Base-by-base conservation (phyloP, 2,113 vertebrate genomes). In the Antechinus flavipes region DNA sequence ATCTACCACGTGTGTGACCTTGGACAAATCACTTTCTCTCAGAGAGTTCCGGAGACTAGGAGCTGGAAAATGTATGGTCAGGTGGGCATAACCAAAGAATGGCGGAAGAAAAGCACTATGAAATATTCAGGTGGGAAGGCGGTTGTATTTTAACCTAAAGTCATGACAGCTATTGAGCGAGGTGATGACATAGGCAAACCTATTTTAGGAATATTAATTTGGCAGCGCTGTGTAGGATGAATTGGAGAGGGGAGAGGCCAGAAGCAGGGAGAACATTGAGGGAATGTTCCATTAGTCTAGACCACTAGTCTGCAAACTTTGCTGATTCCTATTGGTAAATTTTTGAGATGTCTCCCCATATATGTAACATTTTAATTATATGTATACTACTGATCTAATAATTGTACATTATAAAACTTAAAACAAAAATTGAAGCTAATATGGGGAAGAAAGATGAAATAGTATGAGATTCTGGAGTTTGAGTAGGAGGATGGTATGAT, bases 1-100 rank as follows among this genome's bases (percentile, higher is more conserved):
- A n/a, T 5, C 30, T 6, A 7, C 61, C 61, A 76, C 35, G 35
- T 76, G 30, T 19, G 35, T 76, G 61, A 76, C 61, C 61, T 76
- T 76, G 61, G 61, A 35, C 35, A 68, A 19, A 91, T 47, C 54
- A 54, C 26, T 46, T 89, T 92, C 53, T 35, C 22, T 91, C 10
- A 27, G 8, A 54, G 92, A 58, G 35, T 46, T 49, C 12, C 90
- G 54, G 94, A 97, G 54, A 12, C 93, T 76, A 22, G 91, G 90
- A 30, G 52, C 54, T 54, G 24, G 61, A n/a, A 5, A 2, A n/a
- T 16, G 3, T 19, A 3, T n/a, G 30, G 61, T 68, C 30, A 14
- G 35, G 61, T 16, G 16, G 61, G 35, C 61, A 16, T n/a, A n/a
- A n/a, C 16, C 35, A 68, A 30, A n/a, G 61, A 68, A n/a, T 3